phyloP scores from a whole-genome alignment of 2,888 invertebrate species.

The Lymantria monacha region DNA sequence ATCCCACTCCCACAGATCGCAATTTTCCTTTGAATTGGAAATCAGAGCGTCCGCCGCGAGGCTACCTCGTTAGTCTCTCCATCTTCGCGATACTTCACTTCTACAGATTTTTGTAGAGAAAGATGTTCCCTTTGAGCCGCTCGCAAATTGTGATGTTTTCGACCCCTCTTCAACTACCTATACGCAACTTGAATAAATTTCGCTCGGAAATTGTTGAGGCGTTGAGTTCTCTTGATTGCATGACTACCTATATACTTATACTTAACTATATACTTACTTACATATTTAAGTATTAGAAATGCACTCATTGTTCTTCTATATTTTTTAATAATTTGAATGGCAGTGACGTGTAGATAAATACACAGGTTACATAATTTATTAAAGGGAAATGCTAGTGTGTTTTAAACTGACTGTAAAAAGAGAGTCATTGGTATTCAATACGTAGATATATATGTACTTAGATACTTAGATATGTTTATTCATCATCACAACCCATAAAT shows the following conservation, averaged over 20 bases:
- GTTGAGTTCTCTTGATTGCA: constrained; percentile 27
- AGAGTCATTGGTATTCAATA: too few species aligned
- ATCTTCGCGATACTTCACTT: constrained; percentile 69
- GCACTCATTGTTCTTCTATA: too few species aligned
- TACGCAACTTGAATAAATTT: constrained; percentile 36
- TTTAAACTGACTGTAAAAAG: too few species aligned
- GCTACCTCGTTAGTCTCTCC: constrained; percentile 74
- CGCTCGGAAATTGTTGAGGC: constrained; percentile 26
- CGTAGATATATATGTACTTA: too few species aligned
- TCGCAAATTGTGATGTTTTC: constrained; percentile 59
- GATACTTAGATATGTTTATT: too few species aligned
- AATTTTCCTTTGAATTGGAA: constrained; percentile 84
- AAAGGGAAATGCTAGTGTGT: too few species aligned
- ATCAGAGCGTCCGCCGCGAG: constrained; percentile 77
- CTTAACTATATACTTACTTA: background rate
- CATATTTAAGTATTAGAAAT: too few species aligned
- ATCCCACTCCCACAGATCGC: constrained; percentile 72
- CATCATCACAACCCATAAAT: too few species aligned
- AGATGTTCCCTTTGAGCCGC: constrained; percentile 63
- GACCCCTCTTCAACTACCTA: constrained; percentile 31
- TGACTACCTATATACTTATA: constrained; percentile 12
- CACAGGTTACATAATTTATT: too few species aligned
- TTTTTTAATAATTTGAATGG: too few species aligned
- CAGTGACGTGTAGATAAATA: too few species aligned
- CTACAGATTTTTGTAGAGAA: constrained; percentile 74